Evolutionary conservation across 2,113 vertebrate species (phyloP), one percentile per base, ranked within the genome.

Genomic region (Oreotrochilus melanogaster): DNA sequence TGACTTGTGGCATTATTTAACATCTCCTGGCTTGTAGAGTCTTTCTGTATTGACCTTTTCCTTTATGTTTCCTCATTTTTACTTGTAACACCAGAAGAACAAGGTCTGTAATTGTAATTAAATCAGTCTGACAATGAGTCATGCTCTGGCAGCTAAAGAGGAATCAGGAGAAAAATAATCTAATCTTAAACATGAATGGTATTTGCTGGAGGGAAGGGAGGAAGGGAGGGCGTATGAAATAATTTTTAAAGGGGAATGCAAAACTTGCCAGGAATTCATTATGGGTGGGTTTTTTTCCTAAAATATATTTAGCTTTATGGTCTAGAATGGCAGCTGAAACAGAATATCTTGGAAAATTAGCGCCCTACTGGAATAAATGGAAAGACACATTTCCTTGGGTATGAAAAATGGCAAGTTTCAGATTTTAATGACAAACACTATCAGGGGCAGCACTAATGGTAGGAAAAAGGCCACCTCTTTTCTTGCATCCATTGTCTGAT

Each of bases 131-230:
- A 93, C 90, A 96, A 60, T 93, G 95, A 97, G 82, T 96, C 95
- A 96, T 24, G 24, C 75, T 73, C 67, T 85, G 57, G 92, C 92
- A 93, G 47, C 67, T 94, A 76, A 96, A 88, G 67, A 93, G 64
- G 71, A 94, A 95, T 93, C 0, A 3, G 37, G 88, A 93, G 47
- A 83, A 93, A 90, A 97, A 93, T 95, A 95, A 96, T 97, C 95
- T 97, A 96, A 96, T 97, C 96, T 97, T 95, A 94, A 96, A 93
- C 67, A 88, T 78, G 96, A 95, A 84, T 88, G 95, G 95, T 93
- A 97, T 96, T 96, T 90, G 75, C 90, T 95, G 67, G 81, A 93
- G 92, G 81, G 65, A 92, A 93, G 87, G 92, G 93, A 96, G 92
- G 92, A 94, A 92, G 67, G 86, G 78, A 96, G 92, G 74, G 71